A percentile compares a stretch with the other conserved stretches of the same genome.
Conservation (phyloP, 2,888 invertebrate species). For the Dryobotodes eremita region DNA sequence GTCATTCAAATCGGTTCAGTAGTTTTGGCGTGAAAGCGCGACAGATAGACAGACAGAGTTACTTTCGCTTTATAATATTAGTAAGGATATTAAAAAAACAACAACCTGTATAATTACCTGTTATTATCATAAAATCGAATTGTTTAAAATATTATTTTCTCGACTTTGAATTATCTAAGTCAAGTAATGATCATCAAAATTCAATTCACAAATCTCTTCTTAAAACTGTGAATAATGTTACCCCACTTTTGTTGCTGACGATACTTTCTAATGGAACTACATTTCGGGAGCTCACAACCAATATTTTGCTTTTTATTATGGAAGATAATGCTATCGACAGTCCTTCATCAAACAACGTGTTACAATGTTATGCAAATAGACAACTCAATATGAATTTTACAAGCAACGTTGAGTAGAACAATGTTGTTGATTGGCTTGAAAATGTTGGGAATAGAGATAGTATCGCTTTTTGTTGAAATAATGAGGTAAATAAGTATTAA, state of each 20-base stretch:
- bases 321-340: constrained; percentile 12
- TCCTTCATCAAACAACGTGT: constrained; percentile 39
- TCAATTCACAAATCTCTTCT: background rate
- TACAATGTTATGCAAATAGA: constrained; percentile 39
- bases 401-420: constrained; percentile 10
- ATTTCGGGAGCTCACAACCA: constrained; percentile 11
- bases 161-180: background rate
- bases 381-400: constrained; percentile 29
- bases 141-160: no score
- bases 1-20: no score
- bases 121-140: background rate
- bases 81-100: no score
- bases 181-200: background rate
- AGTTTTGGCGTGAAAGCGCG: no score
- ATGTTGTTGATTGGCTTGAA: background rate
- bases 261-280: constrained; percentile 23
- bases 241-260: background rate
- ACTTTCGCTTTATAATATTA: no score
- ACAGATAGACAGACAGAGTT: no score
- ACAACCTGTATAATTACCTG: no score
- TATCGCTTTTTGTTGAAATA: background rate
- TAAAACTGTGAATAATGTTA: background rate
- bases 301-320: constrained; percentile 32
- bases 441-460: background rate
- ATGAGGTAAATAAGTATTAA: background rate